Evolutionary conservation across 2,113 vertebrate genomes (phyloP).

Genomic region (Bubalus kerabau): DNA sequence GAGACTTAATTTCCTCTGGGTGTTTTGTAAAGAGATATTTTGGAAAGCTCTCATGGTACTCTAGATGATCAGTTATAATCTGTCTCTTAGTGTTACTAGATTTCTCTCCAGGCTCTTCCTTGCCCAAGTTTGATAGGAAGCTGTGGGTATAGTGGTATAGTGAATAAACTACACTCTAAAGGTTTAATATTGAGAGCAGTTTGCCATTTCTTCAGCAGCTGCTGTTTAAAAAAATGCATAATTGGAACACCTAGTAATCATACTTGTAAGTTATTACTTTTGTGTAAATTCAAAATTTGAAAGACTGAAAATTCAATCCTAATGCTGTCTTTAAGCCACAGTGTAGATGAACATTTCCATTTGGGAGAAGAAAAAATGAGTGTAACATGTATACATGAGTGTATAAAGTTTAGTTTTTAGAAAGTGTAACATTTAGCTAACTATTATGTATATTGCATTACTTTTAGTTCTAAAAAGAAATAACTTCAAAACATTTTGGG

Average conservation of each 20-base stretch:
- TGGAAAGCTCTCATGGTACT: neutral
- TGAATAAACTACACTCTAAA: slow-evolving; percentile 40
- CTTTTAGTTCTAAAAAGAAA: neutral
- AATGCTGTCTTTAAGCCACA: slow-evolving; percentile 17
- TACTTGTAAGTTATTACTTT: slow-evolving; percentile 32
- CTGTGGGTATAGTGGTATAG: neutral
- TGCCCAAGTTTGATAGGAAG: neutral
- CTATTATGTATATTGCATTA: neutral
- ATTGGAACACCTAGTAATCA: slow-evolving; percentile 38
- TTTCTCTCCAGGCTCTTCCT: neutral
- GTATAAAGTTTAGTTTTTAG: neutral
- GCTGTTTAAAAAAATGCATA: neutral
- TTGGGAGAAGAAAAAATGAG: slow-evolving; percentile 22
- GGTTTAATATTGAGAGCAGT: slow-evolving; percentile 29
- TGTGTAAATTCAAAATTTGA: slow-evolving; percentile 37
- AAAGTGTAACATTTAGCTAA: neutral
- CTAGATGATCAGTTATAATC: slow-evolving; percentile 26
- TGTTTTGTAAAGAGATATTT: slow-evolving; percentile 37
- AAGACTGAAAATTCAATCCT: slow-evolving; percentile 4
- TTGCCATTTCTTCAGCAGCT: slow-evolving; percentile 23
- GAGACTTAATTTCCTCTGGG: slow-evolving; percentile 69
- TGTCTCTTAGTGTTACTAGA: slow-evolving; percentile 26
- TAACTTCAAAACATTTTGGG: neutral
- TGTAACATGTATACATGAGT: neutral
- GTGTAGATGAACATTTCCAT: slow-evolving; percentile 5